phyloP scores from a whole-genome alignment of 1,140 invertebrate species.

The Philaenus spumarius region DNA sequence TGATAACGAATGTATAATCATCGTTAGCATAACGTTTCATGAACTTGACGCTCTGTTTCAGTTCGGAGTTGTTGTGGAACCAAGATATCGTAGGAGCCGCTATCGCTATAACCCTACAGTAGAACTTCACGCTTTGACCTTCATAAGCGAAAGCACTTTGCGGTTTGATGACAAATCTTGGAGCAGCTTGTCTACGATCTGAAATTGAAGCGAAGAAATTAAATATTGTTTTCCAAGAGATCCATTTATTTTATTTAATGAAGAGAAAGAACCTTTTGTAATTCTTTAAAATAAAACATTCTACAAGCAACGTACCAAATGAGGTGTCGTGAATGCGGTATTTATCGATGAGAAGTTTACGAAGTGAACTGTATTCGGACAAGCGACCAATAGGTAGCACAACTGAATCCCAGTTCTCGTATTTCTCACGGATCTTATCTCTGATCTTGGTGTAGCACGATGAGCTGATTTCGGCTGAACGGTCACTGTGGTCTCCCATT shows the following conservation, averaged over 20 bases:
- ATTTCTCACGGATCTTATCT: slow-evolving; percentile 77
- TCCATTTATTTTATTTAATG: too few species aligned
- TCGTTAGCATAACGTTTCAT: slow-evolving; percentile 97
- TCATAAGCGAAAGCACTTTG: slow-evolving; percentile 93
- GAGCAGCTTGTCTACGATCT: slow-evolving; percentile 95
- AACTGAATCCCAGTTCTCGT: slow-evolving; percentile 88
- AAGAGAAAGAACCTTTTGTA: too few species aligned
- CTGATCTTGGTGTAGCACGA: slow-evolving; percentile 80
- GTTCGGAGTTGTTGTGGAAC: slow-evolving; percentile 87
- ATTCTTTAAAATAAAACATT: too few species aligned
- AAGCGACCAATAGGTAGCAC: slow-evolving; percentile 90
- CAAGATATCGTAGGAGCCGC: slow-evolving; percentile 92
- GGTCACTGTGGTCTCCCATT: slow-evolving; percentile 68
- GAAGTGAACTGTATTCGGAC: slow-evolving; percentile 94
- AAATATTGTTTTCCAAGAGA: too few species aligned
- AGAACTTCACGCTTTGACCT: slow-evolving; percentile 95
- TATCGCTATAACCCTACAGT: slow-evolving; percentile 91
- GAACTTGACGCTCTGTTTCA: slow-evolving; percentile 97
- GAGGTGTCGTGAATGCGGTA: slow-evolving; percentile 94
- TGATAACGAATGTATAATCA: slow-evolving; percentile 97
- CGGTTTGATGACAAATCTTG: slow-evolving; percentile 95
- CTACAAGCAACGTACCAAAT: slow-evolving; percentile 78
- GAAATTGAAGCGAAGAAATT: too few species aligned
- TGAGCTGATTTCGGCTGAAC: slow-evolving; percentile 68
- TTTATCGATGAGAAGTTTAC: slow-evolving; percentile 93